Conservation (phyloP, 2,797 vertebrate genomes). For the Gallirallus australis region DNA sequence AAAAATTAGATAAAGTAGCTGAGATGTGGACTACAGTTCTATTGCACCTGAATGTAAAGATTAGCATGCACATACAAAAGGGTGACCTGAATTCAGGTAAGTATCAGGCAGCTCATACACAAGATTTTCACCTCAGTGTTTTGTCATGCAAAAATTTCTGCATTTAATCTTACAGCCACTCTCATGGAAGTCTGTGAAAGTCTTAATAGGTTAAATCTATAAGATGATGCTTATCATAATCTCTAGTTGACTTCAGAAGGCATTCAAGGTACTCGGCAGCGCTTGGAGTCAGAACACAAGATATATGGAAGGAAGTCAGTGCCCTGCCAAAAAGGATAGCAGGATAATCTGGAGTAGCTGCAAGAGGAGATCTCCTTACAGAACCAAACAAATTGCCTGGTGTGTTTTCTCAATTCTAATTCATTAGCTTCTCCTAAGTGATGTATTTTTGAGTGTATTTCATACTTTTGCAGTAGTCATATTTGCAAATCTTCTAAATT, state of each 20-base stretch:
- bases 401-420: neutral
- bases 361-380: neutral
- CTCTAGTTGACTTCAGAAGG: neutral
- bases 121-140: neutral
- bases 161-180: neutral
- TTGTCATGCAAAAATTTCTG: neutral
- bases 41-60: neutral
- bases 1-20: neutral
- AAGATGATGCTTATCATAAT: neutral
- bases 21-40: neutral
- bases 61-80: neutral
- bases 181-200: neutral
- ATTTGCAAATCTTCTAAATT: neutral
- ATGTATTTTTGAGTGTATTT: neutral
- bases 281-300: neutral
- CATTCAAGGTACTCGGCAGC: neutral
- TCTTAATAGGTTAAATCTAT: slow-evolving; percentile 1
- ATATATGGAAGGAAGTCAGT: slow-evolving; percentile 3
- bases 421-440: neutral
- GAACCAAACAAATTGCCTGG: neutral
- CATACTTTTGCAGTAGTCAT: neutral
- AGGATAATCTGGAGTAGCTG: neutral
- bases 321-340: neutral
- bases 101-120: neutral
- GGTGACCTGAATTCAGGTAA: neutral